phyloP scores from a whole-genome alignment of 2,113 vertebrate species.

The Muntiacus muntjak region DNA sequence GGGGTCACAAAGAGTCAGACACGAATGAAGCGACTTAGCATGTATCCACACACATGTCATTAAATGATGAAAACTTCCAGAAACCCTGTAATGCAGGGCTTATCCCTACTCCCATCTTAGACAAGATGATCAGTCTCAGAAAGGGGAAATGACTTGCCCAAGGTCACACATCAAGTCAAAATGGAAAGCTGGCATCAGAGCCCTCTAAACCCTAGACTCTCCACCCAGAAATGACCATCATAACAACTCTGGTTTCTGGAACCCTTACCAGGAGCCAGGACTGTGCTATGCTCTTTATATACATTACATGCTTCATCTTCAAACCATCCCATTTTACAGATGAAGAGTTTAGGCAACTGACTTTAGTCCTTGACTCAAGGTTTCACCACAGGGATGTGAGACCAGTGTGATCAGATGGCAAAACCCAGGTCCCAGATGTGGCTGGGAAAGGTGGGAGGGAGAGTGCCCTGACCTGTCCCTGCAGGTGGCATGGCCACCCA shows the following conservation, averaged over 20 bases:
- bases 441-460: neutral
- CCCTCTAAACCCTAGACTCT: too few species aligned
- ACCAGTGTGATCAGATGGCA: neutral
- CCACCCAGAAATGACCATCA: neutral
- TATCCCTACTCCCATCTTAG: neutral
- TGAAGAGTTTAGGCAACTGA: too few species aligned
- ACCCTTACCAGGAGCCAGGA: neutral
- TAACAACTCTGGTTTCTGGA: neutral
- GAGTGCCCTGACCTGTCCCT: neutral
- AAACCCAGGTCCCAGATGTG: neutral
- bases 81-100: neutral
- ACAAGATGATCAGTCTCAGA: neutral
- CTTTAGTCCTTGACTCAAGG: neutral
- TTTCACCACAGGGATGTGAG: neutral
- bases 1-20: neutral
- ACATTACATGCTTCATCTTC: neutral
- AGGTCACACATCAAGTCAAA: neutral
- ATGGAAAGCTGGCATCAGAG: neutral
- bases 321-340: neutral
- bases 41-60: rapidly evolving
- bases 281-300: rapidly evolving
- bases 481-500: too few species aligned
- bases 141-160: neutral
- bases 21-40: neutral
- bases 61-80: neutral